phyloP scores from a whole-genome alignment of 2,888 invertebrate species.

The Apodemia hepburni region DNA sequence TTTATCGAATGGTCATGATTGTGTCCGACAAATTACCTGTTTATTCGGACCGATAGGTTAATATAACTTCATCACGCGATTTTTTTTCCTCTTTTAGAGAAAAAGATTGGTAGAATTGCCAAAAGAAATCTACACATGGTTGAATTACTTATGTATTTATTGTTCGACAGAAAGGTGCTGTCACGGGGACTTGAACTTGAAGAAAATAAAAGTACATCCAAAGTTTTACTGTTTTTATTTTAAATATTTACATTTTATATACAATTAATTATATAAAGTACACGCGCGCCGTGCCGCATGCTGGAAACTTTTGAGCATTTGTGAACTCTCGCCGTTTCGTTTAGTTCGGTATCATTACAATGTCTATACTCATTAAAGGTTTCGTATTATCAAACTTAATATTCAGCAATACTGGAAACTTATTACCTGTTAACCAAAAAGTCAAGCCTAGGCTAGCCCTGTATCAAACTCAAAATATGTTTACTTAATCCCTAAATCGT shows the following conservation, averaged over 20 bases:
- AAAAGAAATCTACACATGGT: no score
- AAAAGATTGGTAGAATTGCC: no score
- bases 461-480: slow-evolving; percentile 1
- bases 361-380: background rate
- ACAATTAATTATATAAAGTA: slow-evolving; percentile 56
- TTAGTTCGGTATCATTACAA: slow-evolving; percentile 9
- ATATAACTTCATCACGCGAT: no score
- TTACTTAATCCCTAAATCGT: background rate
- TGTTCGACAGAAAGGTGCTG: no score
- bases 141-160: no score
- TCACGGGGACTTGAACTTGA: no score
- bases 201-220: slow-evolving; percentile 27
- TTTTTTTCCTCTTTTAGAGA: no score
- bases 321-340: slow-evolving; percentile 22
- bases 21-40: no score
- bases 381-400: background rate
- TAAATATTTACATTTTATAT: slow-evolving; percentile 76
- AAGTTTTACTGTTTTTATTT: slow-evolving; percentile 68
- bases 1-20: no score
- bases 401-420: slow-evolving; percentile 5
- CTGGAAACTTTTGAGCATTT: slow-evolving; percentile 63
- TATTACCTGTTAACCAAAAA: background rate
- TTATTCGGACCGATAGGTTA: no score
- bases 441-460: slow-evolving; percentile 3
- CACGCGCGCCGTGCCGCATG: slow-evolving; percentile 49